Evolutionary conservation across 2,888 invertebrate genomes (phyloP).

Genomic region (Autographa gamma): DNA sequence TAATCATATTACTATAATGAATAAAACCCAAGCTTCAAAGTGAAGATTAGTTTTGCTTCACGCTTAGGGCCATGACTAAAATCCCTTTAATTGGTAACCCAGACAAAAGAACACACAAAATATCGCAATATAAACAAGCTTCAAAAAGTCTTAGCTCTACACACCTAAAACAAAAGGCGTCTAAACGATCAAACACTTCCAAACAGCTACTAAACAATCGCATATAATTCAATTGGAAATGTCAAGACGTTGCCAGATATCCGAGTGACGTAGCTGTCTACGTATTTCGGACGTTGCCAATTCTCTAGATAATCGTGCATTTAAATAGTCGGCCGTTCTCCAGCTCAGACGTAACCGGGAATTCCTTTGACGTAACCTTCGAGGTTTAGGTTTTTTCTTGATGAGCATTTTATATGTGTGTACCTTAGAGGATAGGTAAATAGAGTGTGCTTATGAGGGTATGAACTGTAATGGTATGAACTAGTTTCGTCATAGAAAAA

Average conservation of each 20-base stretch:
- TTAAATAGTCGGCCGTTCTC: constrained; percentile 42
- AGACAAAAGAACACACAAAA: neutral
- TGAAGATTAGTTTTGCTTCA: neutral
- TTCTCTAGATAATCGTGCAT: constrained; percentile 35
- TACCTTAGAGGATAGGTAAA: too few relatives aligned
- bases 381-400: constrained; percentile 14
- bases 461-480: too few relatives aligned
- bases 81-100: neutral
- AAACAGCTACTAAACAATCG: constrained; percentile 42
- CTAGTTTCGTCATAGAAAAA: too few relatives aligned
- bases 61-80: neutral
- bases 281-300: constrained; percentile 54
- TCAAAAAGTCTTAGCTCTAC: constrained; percentile 19
- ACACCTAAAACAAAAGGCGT: constrained; percentile 10
- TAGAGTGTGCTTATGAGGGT: too few relatives aligned
- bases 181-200: constrained; percentile 15
- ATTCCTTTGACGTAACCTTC: constrained; percentile 41
- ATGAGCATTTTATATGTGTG: constrained; percentile 8
- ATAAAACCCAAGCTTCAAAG: neutral
- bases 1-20: neutral
- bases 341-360: constrained; percentile 23
- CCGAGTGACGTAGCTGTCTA: constrained; percentile 47
- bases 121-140: neutral
- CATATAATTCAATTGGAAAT: constrained; percentile 50
- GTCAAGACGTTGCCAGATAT: constrained; percentile 45